Percentiles rank a stretch among this genome's conserved stretches.
Conservation (phyloP, 2,888 invertebrate species). For the Eudemis profundana region DNA sequence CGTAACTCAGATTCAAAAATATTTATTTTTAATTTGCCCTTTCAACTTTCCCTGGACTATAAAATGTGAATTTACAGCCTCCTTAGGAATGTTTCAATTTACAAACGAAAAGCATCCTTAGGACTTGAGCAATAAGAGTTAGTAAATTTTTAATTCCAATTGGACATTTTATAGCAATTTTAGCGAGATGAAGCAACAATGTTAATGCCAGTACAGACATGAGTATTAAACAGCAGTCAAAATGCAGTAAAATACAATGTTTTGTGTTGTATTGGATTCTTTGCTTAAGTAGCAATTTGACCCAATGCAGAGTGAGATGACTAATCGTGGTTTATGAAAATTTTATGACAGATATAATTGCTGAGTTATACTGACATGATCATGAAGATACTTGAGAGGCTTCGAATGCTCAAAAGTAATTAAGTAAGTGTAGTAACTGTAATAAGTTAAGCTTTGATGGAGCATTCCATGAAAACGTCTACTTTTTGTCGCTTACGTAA, state of each 20-base stretch:
- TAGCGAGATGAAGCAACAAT: slow-evolving; percentile 45
- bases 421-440: no score
- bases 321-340: slow-evolving; percentile 15
- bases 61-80: slow-evolving; percentile 43
- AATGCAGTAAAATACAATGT: slow-evolving; percentile 38
- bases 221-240: slow-evolving; percentile 35
- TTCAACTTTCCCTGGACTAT: slow-evolving; percentile 18
- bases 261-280: slow-evolving; percentile 25
- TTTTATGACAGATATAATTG: slow-evolving; percentile 12
- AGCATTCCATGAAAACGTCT: no score
- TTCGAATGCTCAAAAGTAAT: no score
- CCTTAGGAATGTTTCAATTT: slow-evolving; percentile 14
- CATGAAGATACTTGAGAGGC: no score
- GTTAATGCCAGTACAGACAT: slow-evolving; percentile 33
- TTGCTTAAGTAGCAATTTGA: slow-evolving; percentile 33
- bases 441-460: neutral
- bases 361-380: slow-evolving; percentile 5
- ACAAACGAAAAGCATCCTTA: slow-evolving; percentile 2
- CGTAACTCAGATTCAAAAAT: slow-evolving; percentile 22
- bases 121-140: neutral
- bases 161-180: slow-evolving; percentile 38
- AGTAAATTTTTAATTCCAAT: neutral
- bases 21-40: slow-evolving; percentile 37
- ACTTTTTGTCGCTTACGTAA: no score
- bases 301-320: slow-evolving; percentile 23